Conservation (phyloP, 2,797 vertebrate genomes). For the Sus cebifrons region DNA sequence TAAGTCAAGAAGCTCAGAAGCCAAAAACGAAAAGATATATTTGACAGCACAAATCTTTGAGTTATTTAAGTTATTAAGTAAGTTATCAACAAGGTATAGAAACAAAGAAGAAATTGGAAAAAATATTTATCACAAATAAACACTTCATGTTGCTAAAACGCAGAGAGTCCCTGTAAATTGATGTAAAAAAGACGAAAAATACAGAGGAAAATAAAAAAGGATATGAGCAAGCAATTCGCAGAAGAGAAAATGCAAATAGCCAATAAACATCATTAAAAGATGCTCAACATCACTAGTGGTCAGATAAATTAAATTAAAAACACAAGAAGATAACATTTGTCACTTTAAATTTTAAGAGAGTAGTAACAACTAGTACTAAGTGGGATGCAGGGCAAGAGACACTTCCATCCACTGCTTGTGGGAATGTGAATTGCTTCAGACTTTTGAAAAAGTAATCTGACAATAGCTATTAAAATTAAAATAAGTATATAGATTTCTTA, state of each 20-base stretch:
- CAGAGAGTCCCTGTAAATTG: not conserved
- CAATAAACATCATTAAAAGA: slow-evolving; percentile 45
- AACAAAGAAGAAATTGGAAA: not conserved
- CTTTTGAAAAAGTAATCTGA: slow-evolving; percentile 33
- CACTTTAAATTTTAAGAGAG: slow-evolving; percentile 6
- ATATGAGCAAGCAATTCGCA: slow-evolving; percentile 2
- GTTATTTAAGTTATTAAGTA: not conserved
- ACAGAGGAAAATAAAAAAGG: not conserved
- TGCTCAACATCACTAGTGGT: not conserved
- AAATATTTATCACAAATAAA: slow-evolving; percentile 17
- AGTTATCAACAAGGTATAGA: slow-evolving; percentile 33
- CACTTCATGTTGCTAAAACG: not conserved
- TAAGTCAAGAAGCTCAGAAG: slow-evolving; percentile 12
- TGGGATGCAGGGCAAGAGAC: not conserved
- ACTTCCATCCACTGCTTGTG: not conserved
- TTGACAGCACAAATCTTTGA: not conserved
- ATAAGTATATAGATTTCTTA: slow-evolving; percentile 10
- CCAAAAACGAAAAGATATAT: slow-evolving; percentile 15
- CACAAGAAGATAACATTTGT: not conserved
- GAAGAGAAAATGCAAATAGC: slow-evolving; percentile 12
- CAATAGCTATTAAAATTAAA: slow-evolving; percentile 15
- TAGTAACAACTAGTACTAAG: not conserved
- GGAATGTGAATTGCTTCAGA: slow-evolving; percentile 20
- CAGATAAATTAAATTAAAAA: slow-evolving; percentile 42
- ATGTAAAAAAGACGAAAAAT: slow-evolving; percentile 12